These are phyloP conservation scores for Caenorhabditis sp. DNA, from an alignment of 2,888 invertebrate species.

Conservation along the genomic window DNA sequence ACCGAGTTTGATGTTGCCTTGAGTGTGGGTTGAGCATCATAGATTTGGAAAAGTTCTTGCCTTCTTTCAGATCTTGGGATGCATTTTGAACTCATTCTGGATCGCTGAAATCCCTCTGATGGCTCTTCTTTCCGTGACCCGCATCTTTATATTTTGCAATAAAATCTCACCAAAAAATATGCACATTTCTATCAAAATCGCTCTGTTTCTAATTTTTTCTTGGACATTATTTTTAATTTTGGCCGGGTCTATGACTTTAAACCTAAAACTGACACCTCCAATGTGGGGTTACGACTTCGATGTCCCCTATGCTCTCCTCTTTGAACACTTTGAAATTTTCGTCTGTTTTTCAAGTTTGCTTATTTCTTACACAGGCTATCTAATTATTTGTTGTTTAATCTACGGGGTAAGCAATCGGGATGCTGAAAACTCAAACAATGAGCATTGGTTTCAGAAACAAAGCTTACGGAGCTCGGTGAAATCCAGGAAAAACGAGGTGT, in stretches of 20 bases:
- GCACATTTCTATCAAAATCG: background rate
- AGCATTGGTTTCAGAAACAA: background rate
- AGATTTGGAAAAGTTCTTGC: too few relatives aligned
- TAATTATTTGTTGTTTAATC: background rate
- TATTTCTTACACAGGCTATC: background rate
- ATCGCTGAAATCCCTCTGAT: background rate
- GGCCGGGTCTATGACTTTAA: background rate
- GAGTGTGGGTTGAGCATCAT: too few relatives aligned
- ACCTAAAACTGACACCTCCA: slow-evolving; percentile 11
- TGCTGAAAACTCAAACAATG: background rate
- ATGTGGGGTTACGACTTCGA: background rate
- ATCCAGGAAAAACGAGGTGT: background rate
- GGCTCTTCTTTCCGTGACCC: slow-evolving; percentile 1
- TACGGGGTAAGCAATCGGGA: background rate
- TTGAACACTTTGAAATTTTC: background rate
- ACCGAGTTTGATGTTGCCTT: too few relatives aligned
- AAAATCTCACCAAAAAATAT: background rate
- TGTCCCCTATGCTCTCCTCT: background rate
- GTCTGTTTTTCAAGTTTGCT: background rate
- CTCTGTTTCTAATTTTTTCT: background rate
- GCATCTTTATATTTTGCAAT: slow-evolving; percentile 6
- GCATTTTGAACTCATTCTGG: background rate
- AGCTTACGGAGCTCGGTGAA: background rate
- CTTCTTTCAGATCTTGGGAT: slow-evolving; percentile 36
- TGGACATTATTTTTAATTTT: background rate